phyloP scores from a whole-genome alignment of 2,113 vertebrate species.

The Rhea pennata region DNA sequence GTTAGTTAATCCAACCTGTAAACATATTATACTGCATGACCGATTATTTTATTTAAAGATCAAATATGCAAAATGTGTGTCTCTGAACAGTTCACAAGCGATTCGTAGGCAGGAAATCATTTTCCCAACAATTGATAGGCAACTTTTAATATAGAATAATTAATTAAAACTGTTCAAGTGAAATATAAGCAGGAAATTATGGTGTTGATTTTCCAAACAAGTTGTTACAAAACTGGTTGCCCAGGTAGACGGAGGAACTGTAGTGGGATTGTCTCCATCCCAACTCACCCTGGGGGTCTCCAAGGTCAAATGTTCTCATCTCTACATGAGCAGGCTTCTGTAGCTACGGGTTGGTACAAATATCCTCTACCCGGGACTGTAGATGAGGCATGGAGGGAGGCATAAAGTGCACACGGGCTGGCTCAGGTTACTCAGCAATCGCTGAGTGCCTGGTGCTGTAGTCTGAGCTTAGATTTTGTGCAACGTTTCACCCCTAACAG shows the following conservation, averaged over 20 bases:
- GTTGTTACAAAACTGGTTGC: not conserved
- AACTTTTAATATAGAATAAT: not conserved
- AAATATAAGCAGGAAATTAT: not conserved
- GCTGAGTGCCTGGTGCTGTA: not conserved
- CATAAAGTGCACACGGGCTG: not conserved
- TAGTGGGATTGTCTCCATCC: not conserved
- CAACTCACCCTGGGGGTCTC: not conserved
- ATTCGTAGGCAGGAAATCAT: not conserved
- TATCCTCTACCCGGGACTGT: not conserved
- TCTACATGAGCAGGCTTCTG: not conserved
- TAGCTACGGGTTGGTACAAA: not conserved
- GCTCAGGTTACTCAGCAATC: not conserved
- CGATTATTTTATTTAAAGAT: not conserved
- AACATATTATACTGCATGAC: not conserved
- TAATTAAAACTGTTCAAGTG: not conserved
- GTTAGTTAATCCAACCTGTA: not conserved
- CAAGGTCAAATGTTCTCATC: not conserved
- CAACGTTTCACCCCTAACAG: not conserved
- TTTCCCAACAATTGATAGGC: not conserved
- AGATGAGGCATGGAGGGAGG: not conserved
- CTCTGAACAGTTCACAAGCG: not conserved
- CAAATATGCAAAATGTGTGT: conserved; percentile 5
- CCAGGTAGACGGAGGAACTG: not conserved
- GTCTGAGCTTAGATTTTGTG: not conserved
- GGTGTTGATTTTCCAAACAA: not conserved